Evolutionary conservation across 2,797 vertebrate species (phyloP), one percentile per base, ranked within the genome.

Genomic region (Acanthurus lineatus): DNA sequence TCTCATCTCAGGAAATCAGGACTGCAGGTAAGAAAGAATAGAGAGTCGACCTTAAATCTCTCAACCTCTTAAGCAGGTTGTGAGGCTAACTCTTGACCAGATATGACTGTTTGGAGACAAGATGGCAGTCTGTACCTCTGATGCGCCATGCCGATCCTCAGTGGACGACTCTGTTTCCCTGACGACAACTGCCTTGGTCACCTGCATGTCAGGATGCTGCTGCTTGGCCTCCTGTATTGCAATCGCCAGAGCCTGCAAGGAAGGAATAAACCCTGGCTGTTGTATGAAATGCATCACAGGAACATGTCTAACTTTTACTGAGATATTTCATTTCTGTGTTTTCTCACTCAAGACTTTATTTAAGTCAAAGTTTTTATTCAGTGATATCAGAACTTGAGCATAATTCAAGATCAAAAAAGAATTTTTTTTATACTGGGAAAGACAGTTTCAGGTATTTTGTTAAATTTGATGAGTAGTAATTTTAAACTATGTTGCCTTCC

Each of bases 191-290:
- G 98, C 98, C 96, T 98, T 99, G 94, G 98, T 99, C 93, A 99
- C 98, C 95, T 98, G 96, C 98, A 99, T 99, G 94, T 99, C 98
- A 0, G 98, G 98, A 85, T 99, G 98, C 95, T 99, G 98, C 82
- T 99, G 96, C 93, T 97, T 98, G 87, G 98, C 98, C 88, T 99
- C 98, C 92, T 99, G 98, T 93, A 99, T 99, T 93, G 98, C 98
- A 92, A 99, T 96, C 89, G 98, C 98, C 86, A 99, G 94, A 71
- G 98, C 98, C 98, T 99, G 89, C 45, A 64, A 76, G 9, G n/a
- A 65, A 47, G 81, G 3, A 51, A 28, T 22, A 25, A 38, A 38
- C 19, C 20, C 12, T 22, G 22, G 3, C 12, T 44, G 15, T n/a
- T 54, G 35, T 28, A 40, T 25, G 0, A 61, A 32, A 42, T 63